Base-by-base conservation (phyloP, 2,888 invertebrate genomes). In the Tachina grossa region DNA sequence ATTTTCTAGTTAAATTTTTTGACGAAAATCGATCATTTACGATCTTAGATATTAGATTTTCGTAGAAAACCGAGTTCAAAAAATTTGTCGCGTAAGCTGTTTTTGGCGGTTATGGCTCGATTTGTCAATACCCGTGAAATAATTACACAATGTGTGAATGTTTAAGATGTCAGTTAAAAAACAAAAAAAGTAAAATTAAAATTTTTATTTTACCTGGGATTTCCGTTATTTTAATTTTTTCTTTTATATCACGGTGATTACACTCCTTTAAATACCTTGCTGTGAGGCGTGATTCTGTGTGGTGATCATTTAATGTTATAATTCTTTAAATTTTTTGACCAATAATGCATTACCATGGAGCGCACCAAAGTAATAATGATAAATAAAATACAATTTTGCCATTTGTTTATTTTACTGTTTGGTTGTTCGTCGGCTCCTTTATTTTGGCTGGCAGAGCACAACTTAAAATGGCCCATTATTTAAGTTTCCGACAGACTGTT, bases 381-480 rank as follows among this genome's bases (percentile, higher is more conserved):
- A 75, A 69, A 84, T 76, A 80, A 84, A 84, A 79, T 75, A 68
- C 66, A 69, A 55, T 66, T 69, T 55, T 76, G 65, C 41, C 61
- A 71, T 84, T 81, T 68, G 76, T 72, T 84, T 76, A 65, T 69
- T 59, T 53, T 71, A 75, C 39, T 69, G 63, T 74, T 55, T 31
- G 16, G 61, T 55, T 63, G 51, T 61, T 61, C 13, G 10, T n/a
- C 43, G 57, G 16, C 39, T 77, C 13, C 41, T 71, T 69, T 71
- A 66, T 49, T 45, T 76, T 61, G 68, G 45, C 41, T 77, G 51
- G 43, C 43, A 63, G 22, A 65, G 68, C 69, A 71, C 63, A 78
- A 75, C 69, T 72, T 82, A 47, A 82, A 82, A 79, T 75, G 57
- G 76, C 51, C 85, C 74, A 79, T 85, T 82, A 82, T 82, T 85